A percentile compares a stretch with the other conserved stretches of the same genome.
These are phyloP conservation scores for Schizotus pectinicornis DNA, from an alignment of 2,888 invertebrate genomes.

Conservation along the genomic window DNA sequence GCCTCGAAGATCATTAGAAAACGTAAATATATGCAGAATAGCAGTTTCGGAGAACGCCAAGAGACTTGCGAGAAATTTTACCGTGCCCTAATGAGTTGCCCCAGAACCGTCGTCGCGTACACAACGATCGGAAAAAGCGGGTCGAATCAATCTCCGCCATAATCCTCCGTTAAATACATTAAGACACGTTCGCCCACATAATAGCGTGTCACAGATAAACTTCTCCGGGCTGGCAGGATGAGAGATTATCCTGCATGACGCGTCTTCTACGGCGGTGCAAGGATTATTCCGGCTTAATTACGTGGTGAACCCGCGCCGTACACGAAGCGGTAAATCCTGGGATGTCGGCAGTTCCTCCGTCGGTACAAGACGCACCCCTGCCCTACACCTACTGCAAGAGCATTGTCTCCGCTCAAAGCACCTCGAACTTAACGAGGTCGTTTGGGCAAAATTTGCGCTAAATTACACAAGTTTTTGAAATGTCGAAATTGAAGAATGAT, in stretches of 20 bases:
- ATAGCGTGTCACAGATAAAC: constrained; percentile 32
- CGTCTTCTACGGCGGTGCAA: constrained; percentile 44
- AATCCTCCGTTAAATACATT: constrained; percentile 25
- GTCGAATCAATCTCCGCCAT: constrained; percentile 18
- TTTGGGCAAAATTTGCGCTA: no score
- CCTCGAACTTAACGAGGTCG: no score
- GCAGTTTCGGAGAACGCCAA: no score
- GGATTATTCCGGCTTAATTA: constrained; percentile 52
- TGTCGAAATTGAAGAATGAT: no score
- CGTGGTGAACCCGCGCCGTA: constrained; percentile 46
- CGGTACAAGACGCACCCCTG: constrained; percentile 16
- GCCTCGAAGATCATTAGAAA: no score
- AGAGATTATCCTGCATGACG: constrained; percentile 50
- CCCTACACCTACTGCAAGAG: background rate
- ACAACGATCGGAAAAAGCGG: constrained; percentile 7
- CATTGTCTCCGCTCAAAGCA: background rate
- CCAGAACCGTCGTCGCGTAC: no score
- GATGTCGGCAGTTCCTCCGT: constrained; percentile 39
- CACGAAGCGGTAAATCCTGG: constrained; percentile 42
- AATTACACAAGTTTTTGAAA: no score
- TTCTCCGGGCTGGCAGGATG: constrained; percentile 39
- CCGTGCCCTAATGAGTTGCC: no score
- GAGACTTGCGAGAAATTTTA: no score
- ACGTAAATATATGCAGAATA: no score
- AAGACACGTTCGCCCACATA: constrained; percentile 29